Evolutionary conservation across 2,797 vertebrate species (phyloP), one percentile per base, ranked within the genome.

Genomic region (Psittacula derbiana): DNA sequence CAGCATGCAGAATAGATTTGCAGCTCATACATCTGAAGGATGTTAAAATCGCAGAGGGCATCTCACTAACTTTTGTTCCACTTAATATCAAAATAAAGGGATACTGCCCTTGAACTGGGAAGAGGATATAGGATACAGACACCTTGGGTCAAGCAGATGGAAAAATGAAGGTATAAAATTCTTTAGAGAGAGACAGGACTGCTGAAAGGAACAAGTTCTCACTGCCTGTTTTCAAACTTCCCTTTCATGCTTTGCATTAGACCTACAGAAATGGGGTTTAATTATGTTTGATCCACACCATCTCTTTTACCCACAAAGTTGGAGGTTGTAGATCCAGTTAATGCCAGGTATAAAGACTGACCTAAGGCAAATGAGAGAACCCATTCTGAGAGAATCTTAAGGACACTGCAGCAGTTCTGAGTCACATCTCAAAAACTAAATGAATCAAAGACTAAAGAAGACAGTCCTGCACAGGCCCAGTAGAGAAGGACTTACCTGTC

Each of bases 401-500:
- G 21, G 28, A 74, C 44, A 40, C 8, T 73, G 25, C 15, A 86
- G 31, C 14, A 79, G 18, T 62, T 89, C 40, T 65, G 49, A 79
- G 14, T 15, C 5, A 7, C 9, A 25, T 57, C 15, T 23, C 66
- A 33, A n/a, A 53, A 70, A 55, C 0, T 2, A 44, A 66, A 75
- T 21, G 6, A 82, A 64, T 7, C 8, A 52, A 36, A 50, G 44
- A 40, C 23, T 40, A 71, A 66, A 41, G 50, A 74, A 12, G 28
- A 33, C 27, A 44, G 23, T 17, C 72, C 12, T 27, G 8, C 47
- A 36, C 6, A 66, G 13, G 50, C 49, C 53, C 55, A 72, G 52
- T 52, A 92, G 60, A 91, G 67, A 65, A 65, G 31, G 40, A 90
- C 97, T 98, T 90, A 99, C 98, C 98, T 38, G 96, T 75, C 24